These are phyloP conservation scores for Neodiprion virginianus DNA, from an alignment of 1,140 invertebrate genomes.

Conservation along the genomic window DNA sequence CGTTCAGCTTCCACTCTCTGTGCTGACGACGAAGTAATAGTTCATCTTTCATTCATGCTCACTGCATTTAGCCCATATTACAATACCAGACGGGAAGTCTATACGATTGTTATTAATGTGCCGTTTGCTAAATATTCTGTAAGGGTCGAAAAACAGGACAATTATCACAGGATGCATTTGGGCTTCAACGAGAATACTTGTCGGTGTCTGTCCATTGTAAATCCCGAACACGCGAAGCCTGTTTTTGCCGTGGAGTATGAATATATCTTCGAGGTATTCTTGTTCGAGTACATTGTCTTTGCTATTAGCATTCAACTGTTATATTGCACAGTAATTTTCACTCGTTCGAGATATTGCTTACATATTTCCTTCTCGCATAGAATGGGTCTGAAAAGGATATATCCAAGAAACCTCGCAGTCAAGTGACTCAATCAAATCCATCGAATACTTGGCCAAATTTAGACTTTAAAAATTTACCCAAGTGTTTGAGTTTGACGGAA, in stretches of 20 bases:
- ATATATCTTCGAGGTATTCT: constrained; percentile 21
- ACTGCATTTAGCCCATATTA: no score
- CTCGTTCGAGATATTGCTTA: not conserved
- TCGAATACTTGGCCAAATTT: constrained; percentile 10
- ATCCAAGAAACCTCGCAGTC: not conserved
- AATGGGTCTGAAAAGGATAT: not conserved
- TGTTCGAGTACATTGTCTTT: not conserved
- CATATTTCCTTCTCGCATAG: not conserved
- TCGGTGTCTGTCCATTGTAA: not conserved
- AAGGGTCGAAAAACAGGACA: constrained; percentile 10
- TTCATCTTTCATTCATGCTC: no score
- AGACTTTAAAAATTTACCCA: not conserved
- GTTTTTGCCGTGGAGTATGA: constrained; percentile 35
- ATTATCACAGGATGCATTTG: constrained; percentile 8
- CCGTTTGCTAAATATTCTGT: no score
- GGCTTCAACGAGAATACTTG: constrained; percentile 2
- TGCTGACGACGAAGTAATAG: constrained; percentile 13
- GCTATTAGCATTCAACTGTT: not conserved
- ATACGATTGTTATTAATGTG: no score
- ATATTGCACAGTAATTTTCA: constrained; percentile 1
- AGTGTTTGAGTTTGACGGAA: not conserved
- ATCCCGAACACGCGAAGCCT: constrained; percentile 22
- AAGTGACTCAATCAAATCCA: not conserved
- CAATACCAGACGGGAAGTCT: no score
- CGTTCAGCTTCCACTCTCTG: constrained; percentile 20